phyloP scores from a whole-genome alignment of 92 coral and sea anemone genomes.

The Epizoanthus stellaris region DNA sequence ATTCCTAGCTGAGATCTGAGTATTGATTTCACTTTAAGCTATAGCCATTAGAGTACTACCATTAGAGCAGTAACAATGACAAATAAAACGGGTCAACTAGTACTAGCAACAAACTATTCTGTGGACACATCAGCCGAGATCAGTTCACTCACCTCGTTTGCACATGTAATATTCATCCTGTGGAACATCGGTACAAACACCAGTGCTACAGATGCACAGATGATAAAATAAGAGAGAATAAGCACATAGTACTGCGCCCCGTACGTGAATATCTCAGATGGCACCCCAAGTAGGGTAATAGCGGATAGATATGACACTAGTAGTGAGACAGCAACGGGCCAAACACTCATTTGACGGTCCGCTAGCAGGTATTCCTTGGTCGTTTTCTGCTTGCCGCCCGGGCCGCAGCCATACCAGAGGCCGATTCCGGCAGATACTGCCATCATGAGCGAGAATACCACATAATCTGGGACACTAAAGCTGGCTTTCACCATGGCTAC shows the following conservation, averaged over 20 bases:
- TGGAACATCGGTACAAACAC: slow-evolving; percentile 94
- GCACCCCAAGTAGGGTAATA: slow-evolving; percentile 90
- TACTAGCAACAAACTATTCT: too few species aligned
- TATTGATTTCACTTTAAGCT: too few species aligned
- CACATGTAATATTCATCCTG: slow-evolving; percentile 81
- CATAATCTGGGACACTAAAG: slow-evolving; percentile 83
- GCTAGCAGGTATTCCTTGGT: slow-evolving; percentile 88
- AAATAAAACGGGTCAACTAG: too few species aligned
- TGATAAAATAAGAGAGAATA: slow-evolving; percentile 70
- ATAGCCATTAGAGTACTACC: too few species aligned
- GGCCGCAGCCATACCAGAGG: slow-evolving; percentile 89
- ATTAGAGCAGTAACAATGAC: too few species aligned
- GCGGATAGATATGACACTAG: slow-evolving; percentile 94
- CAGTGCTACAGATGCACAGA: slow-evolving; percentile 70
- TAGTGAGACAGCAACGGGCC: slow-evolving; percentile 90
- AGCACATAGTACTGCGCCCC: slow-evolving; percentile 85
- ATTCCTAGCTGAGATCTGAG: too few species aligned
- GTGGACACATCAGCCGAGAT: neutral
- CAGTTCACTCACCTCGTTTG: slow-evolving; percentile 78
- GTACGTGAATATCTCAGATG: slow-evolving; percentile 94
- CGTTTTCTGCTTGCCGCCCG: slow-evolving; percentile 83
- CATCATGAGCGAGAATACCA: slow-evolving; percentile 86
- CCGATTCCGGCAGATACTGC: slow-evolving; percentile 87
- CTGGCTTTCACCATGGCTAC: too few species aligned
- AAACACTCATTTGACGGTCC: slow-evolving; percentile 78